Base-by-base conservation (phyloP, 2,888 invertebrate genomes). In the Limnephilus rhombicus region DNA sequence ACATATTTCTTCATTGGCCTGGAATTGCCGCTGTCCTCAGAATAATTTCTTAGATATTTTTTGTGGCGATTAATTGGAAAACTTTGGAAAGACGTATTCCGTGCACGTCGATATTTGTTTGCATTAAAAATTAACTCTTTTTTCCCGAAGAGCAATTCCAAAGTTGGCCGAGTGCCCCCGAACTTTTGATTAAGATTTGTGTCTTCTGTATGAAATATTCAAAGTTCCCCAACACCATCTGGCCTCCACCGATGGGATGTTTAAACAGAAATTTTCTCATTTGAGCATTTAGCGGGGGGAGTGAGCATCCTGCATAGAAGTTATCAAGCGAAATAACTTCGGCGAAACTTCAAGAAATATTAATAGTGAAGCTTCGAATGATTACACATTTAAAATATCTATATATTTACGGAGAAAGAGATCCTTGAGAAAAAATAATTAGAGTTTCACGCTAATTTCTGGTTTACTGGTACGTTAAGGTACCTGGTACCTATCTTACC, bases 151-250 rank as follows among this genome's bases (percentile, higher is more conserved):
- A 87, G 88, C 86, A 89, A 90, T 90, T 86, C 86, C 91, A 41
- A 86, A 82, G 49, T 49, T 91, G 92, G 92, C 91, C 87, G 49
- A 80, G 68, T 80, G 92, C 92, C 92, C 82, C 85, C 41, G 82
- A 92, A 92, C 88, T 92, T 92, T 90, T 91, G 92, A 92, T 92
- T 92, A 92, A 92, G 92, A 92, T 92, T 89, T 91, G 92, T 91
- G 80, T 90, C 85, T 88, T 89, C 91, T 83, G 91, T 92, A 91
- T 92, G 91, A 91, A 92, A 92, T 92, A 92, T 92, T 92, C 88
- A 92, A 92, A 92, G 82, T 92, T 92, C 9, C 80, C 88, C 68
- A 92, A 89, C 90, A 88, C 91, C 92, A 92, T 86, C 92, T 92
- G 92, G 92, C 88, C 37, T 68, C 89, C 29, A 91, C 91, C 89